Evolutionary conservation across 2,888 invertebrate genomes (phyloP).

Genomic region (Oscheius sp.): DNA sequence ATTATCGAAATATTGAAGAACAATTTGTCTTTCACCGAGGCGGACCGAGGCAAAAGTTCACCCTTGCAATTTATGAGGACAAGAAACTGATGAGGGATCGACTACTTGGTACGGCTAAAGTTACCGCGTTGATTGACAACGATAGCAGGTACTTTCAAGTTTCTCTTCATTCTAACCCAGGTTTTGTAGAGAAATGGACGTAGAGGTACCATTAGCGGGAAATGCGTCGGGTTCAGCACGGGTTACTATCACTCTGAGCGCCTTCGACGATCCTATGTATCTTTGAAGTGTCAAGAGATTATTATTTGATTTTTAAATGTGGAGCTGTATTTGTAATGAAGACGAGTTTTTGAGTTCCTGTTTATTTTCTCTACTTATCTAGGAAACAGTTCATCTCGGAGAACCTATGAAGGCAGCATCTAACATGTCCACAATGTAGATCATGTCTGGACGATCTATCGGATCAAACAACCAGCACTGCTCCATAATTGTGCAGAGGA

Average conservation of each 20-base stretch:
- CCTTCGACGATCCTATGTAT: slow-evolving; percentile 59
- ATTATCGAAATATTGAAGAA: slow-evolving; percentile 42
- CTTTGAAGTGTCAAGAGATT: slow-evolving; percentile 38
- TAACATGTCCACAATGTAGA: too few relatives aligned
- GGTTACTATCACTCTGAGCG: slow-evolving; percentile 34
- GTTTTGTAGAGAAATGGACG: slow-evolving; percentile 28
- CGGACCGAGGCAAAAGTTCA: slow-evolving; percentile 47
- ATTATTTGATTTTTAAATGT: not conserved
- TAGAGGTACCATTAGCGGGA: slow-evolving; percentile 34
- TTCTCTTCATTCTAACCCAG: not conserved
- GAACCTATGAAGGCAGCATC: too few relatives aligned
- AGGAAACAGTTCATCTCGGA: too few relatives aligned
- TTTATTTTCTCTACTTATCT: too few relatives aligned
- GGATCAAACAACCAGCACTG: too few relatives aligned
- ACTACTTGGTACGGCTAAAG: slow-evolving; percentile 35
- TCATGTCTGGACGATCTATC: too few relatives aligned
- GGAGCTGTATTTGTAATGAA: too few relatives aligned
- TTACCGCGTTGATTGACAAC: slow-evolving; percentile 39
- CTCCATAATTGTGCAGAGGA: too few relatives aligned
- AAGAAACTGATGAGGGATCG: slow-evolving; percentile 44
- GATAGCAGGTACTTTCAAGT: slow-evolving; percentile 31
- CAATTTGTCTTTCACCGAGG: slow-evolving; percentile 54
- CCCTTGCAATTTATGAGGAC: slow-evolving; percentile 52
- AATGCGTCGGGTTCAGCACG: slow-evolving; percentile 34
- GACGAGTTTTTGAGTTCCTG: too few relatives aligned